Percentiles rank a stretch among this genome's conserved stretches.
Evolutionary conservation across 1,140 invertebrate genomes (phyloP).

Genomic region (Chrysoperla carnea): DNA sequence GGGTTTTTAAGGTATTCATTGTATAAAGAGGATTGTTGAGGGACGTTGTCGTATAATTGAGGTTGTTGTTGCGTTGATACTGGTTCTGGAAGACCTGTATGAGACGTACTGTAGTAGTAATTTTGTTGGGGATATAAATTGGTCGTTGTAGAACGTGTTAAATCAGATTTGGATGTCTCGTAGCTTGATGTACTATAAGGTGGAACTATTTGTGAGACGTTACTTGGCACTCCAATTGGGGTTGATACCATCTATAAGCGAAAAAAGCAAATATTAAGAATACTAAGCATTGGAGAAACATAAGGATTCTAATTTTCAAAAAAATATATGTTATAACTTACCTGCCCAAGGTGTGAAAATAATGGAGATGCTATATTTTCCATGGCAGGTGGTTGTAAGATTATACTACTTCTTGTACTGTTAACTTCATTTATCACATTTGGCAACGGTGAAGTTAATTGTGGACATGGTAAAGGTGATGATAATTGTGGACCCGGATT

Average conservation of each 20-base stretch:
- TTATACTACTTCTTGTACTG: constrained; percentile 20
- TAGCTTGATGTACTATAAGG: neutral
- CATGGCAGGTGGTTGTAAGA: constrained; percentile 25
- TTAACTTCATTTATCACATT: constrained; percentile 9
- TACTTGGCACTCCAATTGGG: constrained; percentile 30
- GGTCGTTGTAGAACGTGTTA: constrained; percentile 16
- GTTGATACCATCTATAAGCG: constrained; percentile 36
- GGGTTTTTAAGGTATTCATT: constrained; percentile 32
- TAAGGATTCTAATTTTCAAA: too few species aligned
- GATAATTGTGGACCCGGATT: neutral
- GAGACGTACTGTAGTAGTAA: constrained; percentile 15
- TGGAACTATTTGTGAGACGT: constrained; percentile 12
- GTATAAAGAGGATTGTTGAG: constrained; percentile 26
- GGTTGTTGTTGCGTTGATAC: constrained; percentile 5
- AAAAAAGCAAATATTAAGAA: constrained; percentile 2
- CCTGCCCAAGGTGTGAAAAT: constrained; percentile 29
- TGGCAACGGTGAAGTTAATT: constrained; percentile 8
- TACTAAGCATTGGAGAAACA: neutral
- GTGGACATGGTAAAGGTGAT: neutral
- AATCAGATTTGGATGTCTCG: constrained; percentile 3
- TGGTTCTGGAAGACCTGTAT: neutral
- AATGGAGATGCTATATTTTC: constrained; percentile 24
- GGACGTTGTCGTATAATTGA: constrained; percentile 12
- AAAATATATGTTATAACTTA: constrained; percentile 7
- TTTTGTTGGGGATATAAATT: constrained; percentile 6